Evolutionary conservation across 2,113 vertebrate species (phyloP).

Genomic region (Plecotus auritus): DNA sequence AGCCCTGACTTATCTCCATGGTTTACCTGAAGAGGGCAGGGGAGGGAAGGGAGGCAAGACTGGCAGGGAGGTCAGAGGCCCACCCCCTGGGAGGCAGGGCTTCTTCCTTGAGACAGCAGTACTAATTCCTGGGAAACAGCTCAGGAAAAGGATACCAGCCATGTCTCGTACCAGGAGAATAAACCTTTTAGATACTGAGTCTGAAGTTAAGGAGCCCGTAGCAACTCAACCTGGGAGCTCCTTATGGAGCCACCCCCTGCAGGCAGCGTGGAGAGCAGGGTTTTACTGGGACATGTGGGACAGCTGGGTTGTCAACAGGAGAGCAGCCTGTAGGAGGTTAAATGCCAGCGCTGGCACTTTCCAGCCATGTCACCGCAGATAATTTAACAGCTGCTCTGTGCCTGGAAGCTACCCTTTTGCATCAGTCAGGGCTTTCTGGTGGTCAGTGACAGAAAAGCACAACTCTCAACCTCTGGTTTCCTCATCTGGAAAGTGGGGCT

Average conservation of each 20-base stretch:
- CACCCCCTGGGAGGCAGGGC: neutral
- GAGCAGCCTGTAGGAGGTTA: neutral
- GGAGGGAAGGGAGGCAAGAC: neutral
- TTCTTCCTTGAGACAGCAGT: neutral
- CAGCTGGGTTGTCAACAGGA: neutral
- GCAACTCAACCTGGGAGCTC: neutral
- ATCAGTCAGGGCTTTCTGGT: neutral
- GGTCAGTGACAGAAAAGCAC: neutral
- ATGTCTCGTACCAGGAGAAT: neutral
- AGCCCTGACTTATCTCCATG: conserved; percentile 1
- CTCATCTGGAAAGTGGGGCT: neutral
- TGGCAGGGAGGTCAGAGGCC: neutral
- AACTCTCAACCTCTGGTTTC: neutral
- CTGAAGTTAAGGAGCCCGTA: neutral
- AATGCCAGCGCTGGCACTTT: neutral
- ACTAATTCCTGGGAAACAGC: conserved; percentile 17
- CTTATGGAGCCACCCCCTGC: neutral
- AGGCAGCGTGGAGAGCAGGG: neutral
- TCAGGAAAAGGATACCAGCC: neutral
- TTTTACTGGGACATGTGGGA: neutral
- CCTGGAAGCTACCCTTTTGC: neutral
- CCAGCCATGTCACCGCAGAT: too few species aligned
- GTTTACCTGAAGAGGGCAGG: conserved; percentile 47
- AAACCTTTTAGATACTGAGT: neutral
- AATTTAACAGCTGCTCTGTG: neutral